Percentiles rank a stretch among this genome's conserved stretches.
Evolutionary conservation across 2,113 vertebrate species (phyloP).

Genomic region (Semnornis frantzii): DNA sequence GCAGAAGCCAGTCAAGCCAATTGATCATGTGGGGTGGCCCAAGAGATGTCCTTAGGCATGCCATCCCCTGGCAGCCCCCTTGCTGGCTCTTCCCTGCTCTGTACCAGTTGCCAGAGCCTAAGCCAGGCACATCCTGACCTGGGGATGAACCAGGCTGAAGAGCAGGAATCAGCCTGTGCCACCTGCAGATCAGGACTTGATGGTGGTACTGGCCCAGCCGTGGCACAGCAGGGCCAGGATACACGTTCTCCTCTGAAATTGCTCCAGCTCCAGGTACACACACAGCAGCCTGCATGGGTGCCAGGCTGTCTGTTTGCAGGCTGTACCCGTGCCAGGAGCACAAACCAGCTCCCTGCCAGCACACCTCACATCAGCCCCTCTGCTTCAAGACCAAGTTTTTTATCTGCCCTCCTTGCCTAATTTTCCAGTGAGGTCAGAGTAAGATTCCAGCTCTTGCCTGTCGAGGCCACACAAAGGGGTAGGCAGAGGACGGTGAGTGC

Average conservation of each 20-base stretch:
- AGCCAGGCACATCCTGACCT: background rate
- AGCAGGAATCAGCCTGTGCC: background rate
- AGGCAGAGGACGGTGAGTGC: background rate
- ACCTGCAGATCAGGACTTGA: background rate
- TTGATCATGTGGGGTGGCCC: background rate
- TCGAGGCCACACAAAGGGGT: fast-evolving
- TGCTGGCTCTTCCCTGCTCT: fast-evolving
- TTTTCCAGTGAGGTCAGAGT: background rate
- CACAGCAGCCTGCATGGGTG: fast-evolving
- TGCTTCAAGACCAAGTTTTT: background rate
- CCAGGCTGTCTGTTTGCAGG: fast-evolving
- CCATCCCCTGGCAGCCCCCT: fast-evolving
- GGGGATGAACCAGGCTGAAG: background rate
- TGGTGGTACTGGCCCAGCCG: too few species aligned
- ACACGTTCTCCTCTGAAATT: background rate
- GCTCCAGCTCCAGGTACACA: background rate
- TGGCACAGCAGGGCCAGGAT: fast-evolving
- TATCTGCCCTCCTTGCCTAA: background rate
- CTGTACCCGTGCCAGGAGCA: background rate
- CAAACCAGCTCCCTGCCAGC: background rate
- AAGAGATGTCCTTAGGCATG: too few species aligned
- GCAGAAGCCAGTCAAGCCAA: fast-evolving
- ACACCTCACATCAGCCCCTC: background rate
- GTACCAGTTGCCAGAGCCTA: background rate
- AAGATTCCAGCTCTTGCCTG: background rate